Conservation (phyloP, 2,888 invertebrate genomes). For the Agrochola litura region DNA sequence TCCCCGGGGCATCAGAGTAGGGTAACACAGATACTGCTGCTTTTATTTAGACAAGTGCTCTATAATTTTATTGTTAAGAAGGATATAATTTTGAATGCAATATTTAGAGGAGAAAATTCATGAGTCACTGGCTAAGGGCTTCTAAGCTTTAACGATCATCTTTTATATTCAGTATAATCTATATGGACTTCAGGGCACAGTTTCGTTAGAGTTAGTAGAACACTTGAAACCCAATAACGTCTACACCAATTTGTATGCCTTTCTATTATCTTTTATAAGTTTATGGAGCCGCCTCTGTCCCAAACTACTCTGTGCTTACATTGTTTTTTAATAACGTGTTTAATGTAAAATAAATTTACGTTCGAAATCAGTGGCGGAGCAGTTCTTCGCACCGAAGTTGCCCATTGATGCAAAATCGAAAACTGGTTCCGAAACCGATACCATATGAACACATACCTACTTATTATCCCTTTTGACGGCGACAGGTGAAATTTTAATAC, state of each 20-base stretch:
- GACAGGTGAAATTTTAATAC: slow-evolving; percentile 80
- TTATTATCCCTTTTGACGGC: slow-evolving; percentile 67
- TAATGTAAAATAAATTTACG: slow-evolving; percentile 69
- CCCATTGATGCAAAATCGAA: slow-evolving; percentile 73
- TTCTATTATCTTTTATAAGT: background rate
- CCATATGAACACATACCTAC: slow-evolving; percentile 52
- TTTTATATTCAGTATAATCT: background rate
- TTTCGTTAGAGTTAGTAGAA: background rate
- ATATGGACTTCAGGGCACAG: background rate
- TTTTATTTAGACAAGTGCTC: background rate
- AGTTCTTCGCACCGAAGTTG: slow-evolving; percentile 42
- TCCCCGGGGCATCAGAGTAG: slow-evolving; percentile 72
- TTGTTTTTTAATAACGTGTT: slow-evolving; percentile 75
- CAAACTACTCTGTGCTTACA: slow-evolving; percentile 65
- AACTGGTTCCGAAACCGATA: slow-evolving; percentile 62
- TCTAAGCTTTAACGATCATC: too few relatives aligned
- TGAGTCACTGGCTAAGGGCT: too few relatives aligned
- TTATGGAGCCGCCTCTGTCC: slow-evolving; percentile 35
- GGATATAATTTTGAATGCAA: too few relatives aligned
- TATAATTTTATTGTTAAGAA: too few relatives aligned
- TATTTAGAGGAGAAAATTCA: too few relatives aligned
- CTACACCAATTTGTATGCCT: background rate
- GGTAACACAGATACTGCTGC: slow-evolving; percentile 50
- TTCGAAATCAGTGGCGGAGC: slow-evolving; percentile 61
- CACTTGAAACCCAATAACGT: background rate